phyloP scores from a whole-genome alignment of 2,113 vertebrate species.

The Pedetes capensis region DNA sequence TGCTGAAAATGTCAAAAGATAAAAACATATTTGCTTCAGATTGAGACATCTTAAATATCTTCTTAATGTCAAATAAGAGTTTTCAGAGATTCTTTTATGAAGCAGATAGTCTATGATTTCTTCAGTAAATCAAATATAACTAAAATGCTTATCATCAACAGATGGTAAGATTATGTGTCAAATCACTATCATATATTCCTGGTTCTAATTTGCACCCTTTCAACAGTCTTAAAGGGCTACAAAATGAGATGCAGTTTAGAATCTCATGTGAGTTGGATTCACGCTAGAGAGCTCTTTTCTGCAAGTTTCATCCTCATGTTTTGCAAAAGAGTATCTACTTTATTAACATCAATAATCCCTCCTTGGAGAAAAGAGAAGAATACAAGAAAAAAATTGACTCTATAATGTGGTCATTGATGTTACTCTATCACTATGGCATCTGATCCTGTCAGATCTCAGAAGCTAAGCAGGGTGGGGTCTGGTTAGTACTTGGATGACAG shows the following conservation, averaged over 20 bases:
- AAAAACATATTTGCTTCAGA: background rate
- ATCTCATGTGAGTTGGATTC: too few species aligned
- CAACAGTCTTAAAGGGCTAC: too few species aligned
- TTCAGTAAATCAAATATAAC: background rate
- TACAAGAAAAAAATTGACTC: background rate
- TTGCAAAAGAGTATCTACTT: background rate
- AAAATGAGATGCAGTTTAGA: too few species aligned
- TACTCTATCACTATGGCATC: background rate
- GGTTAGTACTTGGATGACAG: too few species aligned
- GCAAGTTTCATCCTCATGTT: background rate
- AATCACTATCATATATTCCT: too few species aligned
- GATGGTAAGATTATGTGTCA: background rate
- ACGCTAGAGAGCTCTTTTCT: too few species aligned
- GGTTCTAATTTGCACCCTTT: too few species aligned
- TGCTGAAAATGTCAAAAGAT: conserved; percentile 5
- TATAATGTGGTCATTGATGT: background rate
- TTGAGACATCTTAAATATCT: background rate
- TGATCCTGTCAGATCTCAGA: too few species aligned
- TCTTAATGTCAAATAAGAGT: background rate
- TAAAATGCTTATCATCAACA: conserved; percentile 14
- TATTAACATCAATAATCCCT: background rate
- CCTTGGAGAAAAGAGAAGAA: conserved; percentile 22
- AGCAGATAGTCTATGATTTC: background rate
- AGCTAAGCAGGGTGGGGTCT: too few species aligned
- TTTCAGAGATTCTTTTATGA: background rate